These are phyloP conservation scores for Chroicocephalus ridibundus DNA, from an alignment of 2,113 vertebrate genomes.

Conservation along the genomic window DNA sequence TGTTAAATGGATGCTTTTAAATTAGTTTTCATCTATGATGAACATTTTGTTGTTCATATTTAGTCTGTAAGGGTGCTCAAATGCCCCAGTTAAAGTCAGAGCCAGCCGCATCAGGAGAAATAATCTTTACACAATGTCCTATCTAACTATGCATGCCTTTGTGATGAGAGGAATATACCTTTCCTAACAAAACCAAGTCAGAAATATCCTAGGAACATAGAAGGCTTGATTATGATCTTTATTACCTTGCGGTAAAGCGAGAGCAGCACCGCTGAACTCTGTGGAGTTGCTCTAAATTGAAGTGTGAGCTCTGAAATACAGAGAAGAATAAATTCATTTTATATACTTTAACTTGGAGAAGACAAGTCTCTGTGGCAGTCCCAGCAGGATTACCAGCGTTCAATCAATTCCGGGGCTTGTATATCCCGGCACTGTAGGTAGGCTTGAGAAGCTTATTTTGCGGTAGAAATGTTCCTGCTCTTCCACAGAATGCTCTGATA, in stretches of 20 bases:
- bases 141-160: neutral
- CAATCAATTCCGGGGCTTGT: neutral
- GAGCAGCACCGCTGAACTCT: neutral
- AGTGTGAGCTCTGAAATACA: slow-evolving; percentile 38
- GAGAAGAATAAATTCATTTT: slow-evolving; percentile 30
- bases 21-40: neutral
- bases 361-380: neutral
- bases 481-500: neutral
- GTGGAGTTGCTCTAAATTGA: neutral
- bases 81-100: neutral
- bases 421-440: neutral
- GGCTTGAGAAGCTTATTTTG: slow-evolving; percentile 6
- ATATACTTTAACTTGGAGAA: neutral
- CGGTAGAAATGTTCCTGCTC: slow-evolving; percentile 13
- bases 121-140: neutral
- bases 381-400: slow-evolving; percentile 7
- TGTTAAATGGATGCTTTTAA: slow-evolving; percentile 18
- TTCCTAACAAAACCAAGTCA: slow-evolving; percentile 10
- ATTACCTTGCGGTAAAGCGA: slow-evolving; percentile 34
- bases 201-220: slow-evolving; percentile 1
- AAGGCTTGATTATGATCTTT: slow-evolving; percentile 51
- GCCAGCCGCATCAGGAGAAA: neutral
- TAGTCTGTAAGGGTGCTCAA: neutral
- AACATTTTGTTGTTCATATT: neutral
- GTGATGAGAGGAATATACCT: slow-evolving; percentile 8